phyloP scores from a whole-genome alignment of 1,140 invertebrate genomes.

The Heliconius nattereri region DNA sequence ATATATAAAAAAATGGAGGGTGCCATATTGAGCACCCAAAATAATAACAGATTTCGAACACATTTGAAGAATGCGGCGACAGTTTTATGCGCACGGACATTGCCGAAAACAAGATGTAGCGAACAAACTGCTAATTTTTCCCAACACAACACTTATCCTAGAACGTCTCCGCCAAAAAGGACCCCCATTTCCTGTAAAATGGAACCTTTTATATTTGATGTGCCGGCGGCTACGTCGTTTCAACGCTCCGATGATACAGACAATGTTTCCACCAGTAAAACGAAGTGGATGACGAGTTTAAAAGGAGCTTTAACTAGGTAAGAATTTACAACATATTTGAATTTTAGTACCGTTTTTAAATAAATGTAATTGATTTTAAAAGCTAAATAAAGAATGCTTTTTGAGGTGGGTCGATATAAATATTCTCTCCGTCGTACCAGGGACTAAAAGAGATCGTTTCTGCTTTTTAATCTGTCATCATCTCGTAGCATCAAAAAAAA shows the following conservation, averaged over 20 bases:
- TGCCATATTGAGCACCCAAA: slow-evolving; percentile 72
- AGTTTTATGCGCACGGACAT: slow-evolving; percentile 69
- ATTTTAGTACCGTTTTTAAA: too few relatives aligned
- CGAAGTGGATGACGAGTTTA: slow-evolving; percentile 58
- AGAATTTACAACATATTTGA: slow-evolving; percentile 27
- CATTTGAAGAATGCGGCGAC: slow-evolving; percentile 77
- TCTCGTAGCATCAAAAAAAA: slow-evolving; percentile 17
- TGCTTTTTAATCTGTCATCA: slow-evolving; percentile 25
- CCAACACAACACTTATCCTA: slow-evolving; percentile 75
- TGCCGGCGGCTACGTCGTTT: slow-evolving; percentile 46
- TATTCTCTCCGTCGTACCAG: too few relatives aligned
- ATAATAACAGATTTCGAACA: slow-evolving; percentile 69
- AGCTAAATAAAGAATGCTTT: neutral
- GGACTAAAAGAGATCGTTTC: too few relatives aligned
- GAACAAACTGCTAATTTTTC: slow-evolving; percentile 52
- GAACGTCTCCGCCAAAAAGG: slow-evolving; percentile 66
- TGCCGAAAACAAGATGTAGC: slow-evolving; percentile 68
- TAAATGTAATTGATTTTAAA: neutral
- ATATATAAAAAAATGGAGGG: slow-evolving; percentile 71
- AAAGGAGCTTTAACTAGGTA: slow-evolving; percentile 71
- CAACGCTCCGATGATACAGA: slow-evolving; percentile 48
- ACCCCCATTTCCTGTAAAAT: slow-evolving; percentile 61
- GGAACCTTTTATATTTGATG: slow-evolving; percentile 58
- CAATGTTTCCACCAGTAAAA: slow-evolving; percentile 45
- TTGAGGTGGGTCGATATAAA: neutral